Conservation (phyloP, 2,888 invertebrate species). For the Eugnorisma glareosa region DNA sequence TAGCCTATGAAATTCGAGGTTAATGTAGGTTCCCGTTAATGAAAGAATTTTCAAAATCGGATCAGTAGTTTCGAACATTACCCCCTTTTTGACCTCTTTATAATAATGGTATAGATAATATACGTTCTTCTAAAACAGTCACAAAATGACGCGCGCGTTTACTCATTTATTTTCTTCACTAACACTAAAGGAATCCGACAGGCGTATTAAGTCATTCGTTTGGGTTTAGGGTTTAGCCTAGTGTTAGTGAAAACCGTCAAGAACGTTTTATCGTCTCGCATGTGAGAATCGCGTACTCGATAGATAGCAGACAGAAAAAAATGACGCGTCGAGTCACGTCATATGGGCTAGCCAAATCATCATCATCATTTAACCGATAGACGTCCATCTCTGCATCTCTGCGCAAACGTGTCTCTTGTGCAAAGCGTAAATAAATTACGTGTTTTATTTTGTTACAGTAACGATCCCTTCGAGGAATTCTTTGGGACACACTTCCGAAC, state of each 20-base stretch:
- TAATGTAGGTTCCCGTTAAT: background rate
- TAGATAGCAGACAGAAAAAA: background rate
- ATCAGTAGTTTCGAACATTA: background rate
- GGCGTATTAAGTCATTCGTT: background rate
- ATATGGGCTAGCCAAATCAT: background rate
- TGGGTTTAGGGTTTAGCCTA: background rate
- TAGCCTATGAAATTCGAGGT: background rate
- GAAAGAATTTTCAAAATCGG: background rate
- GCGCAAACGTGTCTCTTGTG: background rate
- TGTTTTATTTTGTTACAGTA: conserved; percentile 81
- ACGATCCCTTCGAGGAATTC: conserved; percentile 96
- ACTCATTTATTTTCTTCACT: background rate
- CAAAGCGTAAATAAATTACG: background rate
- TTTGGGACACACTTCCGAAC: conserved; percentile 95
- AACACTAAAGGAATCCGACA: background rate
- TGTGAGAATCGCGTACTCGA: background rate
- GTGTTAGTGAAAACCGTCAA: background rate
- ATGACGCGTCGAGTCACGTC: background rate
- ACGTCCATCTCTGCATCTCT: background rate
- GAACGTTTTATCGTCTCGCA: background rate
- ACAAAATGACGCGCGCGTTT: background rate
- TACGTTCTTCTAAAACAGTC: background rate
- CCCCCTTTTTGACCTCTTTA: background rate
- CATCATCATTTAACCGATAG: background rate
- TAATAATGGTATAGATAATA: background rate